phyloP scores from a whole-genome alignment of 2,797 vertebrate species.

The Oophaga sylvatica region DNA sequence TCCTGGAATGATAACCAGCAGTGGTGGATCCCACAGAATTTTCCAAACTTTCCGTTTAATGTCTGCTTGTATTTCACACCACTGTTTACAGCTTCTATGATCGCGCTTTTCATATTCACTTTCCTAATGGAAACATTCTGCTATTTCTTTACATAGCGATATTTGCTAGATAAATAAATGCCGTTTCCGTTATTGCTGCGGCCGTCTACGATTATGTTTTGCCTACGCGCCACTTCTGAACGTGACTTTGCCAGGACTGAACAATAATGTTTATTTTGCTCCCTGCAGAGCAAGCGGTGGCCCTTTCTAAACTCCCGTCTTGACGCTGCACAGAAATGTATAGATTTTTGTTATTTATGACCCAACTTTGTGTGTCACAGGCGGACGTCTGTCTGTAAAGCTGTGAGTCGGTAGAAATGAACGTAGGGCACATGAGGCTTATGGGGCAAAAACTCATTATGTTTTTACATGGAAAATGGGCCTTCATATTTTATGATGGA shows the following conservation, averaged over 20 bases:
- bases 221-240: conserved; percentile 37
- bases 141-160: conserved; percentile 45
- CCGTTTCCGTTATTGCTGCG: conserved; percentile 32
- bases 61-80: conserved; percentile 25
- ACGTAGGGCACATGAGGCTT: background rate
- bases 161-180: conserved; percentile 51
- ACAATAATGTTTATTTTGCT: conserved; percentile 53
- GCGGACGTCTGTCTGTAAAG: background rate
- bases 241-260: conserved; percentile 37
- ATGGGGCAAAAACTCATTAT: background rate
- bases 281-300: conserved; percentile 33
- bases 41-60: conserved; percentile 17
- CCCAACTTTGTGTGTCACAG: background rate
- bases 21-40: background rate
- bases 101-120: conserved; percentile 28
- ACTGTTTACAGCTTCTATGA: background rate
- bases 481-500: too few species aligned
- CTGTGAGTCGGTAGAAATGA: background rate
- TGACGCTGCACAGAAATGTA: conserved; percentile 33
- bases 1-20: background rate
- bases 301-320: conserved; percentile 21
- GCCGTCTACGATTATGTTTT: conserved; percentile 26
- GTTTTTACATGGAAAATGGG: background rate
- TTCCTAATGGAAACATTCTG: conserved; percentile 56
- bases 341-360: conserved; percentile 26